Evolutionary conservation across 1,140 invertebrate genomes (phyloP).

Genomic region (Leptinotarsa defecta): DNA sequence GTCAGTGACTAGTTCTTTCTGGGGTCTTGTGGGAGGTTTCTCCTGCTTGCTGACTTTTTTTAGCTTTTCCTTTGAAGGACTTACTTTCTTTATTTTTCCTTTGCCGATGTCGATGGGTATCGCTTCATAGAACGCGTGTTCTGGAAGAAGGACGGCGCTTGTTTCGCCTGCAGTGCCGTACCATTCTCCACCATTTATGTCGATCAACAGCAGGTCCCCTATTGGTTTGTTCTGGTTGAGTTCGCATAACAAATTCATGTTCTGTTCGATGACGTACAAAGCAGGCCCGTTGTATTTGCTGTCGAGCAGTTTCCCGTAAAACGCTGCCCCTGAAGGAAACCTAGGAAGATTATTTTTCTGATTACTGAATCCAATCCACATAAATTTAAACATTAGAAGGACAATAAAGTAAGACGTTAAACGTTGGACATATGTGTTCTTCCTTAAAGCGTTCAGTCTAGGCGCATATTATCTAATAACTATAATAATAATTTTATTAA

Average conservation of each 20-base stretch:
- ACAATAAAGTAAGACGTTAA: no score
- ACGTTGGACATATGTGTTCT: no score
- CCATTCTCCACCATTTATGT: constrained; percentile 47
- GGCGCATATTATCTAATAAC: no score
- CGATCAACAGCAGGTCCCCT: constrained; percentile 43
- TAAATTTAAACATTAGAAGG: no score
- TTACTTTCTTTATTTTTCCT: constrained; percentile 13
- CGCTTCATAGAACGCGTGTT: constrained; percentile 33
- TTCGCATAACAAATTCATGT: constrained; percentile 38
- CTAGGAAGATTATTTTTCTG: constrained; percentile 28
- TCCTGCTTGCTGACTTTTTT: background rate
- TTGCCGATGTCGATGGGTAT: constrained; percentile 33
- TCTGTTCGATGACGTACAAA: constrained; percentile 32
- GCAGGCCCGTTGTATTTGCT: constrained; percentile 38
- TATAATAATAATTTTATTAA: no score
- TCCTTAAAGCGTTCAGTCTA: no score
- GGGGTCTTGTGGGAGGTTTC: background rate
- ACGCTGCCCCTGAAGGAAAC: constrained; percentile 41
- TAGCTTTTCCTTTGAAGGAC: background rate
- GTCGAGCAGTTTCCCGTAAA: constrained; percentile 28
- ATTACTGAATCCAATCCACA: no score
- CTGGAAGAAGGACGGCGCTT: constrained; percentile 30
- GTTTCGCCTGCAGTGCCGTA: constrained; percentile 34
- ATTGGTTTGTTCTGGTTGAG: constrained; percentile 47
- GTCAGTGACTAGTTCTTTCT: no score